A percentile compares a stretch with the other conserved stretches of the same genome.
Evolutionary conservation across 1,140 invertebrate genomes (phyloP).

Genomic region (Odontomachus brunneus): DNA sequence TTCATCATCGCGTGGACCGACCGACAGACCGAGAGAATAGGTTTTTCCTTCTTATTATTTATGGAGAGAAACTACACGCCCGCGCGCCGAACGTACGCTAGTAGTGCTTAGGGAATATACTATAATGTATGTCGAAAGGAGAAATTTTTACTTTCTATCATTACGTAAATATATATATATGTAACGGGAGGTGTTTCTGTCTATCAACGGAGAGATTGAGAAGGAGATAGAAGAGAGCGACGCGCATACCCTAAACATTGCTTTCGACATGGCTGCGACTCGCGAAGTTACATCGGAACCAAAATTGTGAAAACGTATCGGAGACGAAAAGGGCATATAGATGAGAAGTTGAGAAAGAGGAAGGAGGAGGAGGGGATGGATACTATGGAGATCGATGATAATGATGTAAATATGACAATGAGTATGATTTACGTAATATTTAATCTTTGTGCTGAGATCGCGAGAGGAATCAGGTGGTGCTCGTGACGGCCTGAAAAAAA

Average conservation of each 20-base stretch:
- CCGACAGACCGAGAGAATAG: neutral
- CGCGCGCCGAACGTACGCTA: conserved; percentile 45
- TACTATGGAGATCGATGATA: conserved; percentile 44
- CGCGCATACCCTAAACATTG: conserved; percentile 32
- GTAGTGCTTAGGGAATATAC: conserved; percentile 73
- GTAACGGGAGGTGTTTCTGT: conserved; percentile 19
- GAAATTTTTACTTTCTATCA: conserved; percentile 72
- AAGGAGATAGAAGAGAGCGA: neutral
- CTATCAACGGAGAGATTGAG: neutral
- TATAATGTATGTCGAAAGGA: conserved; percentile 68
- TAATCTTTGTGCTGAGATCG: conserved; percentile 69
- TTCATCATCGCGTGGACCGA: conserved; percentile 9
- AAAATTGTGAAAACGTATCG: neutral
- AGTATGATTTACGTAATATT: conserved; percentile 20
- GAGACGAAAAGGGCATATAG: neutral
- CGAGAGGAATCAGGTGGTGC: conserved; percentile 68
- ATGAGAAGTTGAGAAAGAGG: neutral
- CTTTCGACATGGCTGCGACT: conserved; percentile 43
- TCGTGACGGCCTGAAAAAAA: conserved; percentile 66
- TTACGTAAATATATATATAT: conserved; percentile 62
- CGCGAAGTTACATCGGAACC: neutral
- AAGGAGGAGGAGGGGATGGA: conserved; percentile 5
- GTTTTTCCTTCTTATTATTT: conserved; percentile 43
- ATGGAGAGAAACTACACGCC: neutral
- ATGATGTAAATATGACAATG: conserved; percentile 82